Evolutionary conservation across 2,797 vertebrate species (phyloP), one percentile per base, ranked within the genome.

Genomic region (Acanthurus tractus): DNA sequence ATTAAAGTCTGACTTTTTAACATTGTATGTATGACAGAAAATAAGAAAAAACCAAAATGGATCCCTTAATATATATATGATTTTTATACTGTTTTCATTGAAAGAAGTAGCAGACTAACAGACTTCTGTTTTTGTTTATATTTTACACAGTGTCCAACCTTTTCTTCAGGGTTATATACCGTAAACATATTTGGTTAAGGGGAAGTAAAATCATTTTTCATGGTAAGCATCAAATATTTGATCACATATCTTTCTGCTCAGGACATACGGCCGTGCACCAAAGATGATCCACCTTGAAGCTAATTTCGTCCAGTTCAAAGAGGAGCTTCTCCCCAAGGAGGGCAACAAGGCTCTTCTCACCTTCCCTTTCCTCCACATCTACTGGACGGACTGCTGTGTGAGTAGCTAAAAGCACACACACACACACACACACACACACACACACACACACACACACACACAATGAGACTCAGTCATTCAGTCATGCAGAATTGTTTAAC

Each of bases 261-360:
- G 98, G 94, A 98, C 98, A 8, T 99, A 99, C 0, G 98, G 98
- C 70, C 97, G 98, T 9, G 97, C 98, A 74, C 98, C 98, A 0
- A 99, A 99, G 94, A 99, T 99, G 98, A 99, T 99, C 91, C 97
- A 99, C 88, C 95, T 99, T 44, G 98, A 99, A 88, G 99, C 98
- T 70, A 99, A 98, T 91, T 99, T 99, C 79, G 97, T 99, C 80
- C 98, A 98, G 86, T 99, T 99, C 91, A 99, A 99, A 93, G 98
- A 99, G 92, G 98, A 99, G 59, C 95, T 99, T 11, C 94, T 99
- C 73, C 98, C 98, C 34, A 99, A 97, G 91, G 98, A 99, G 46
- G 97, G 97, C 42, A 99, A 98, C 94, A 98, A 97, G 84, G 98
- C 98, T 4, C 96, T 99, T 50, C 95, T 99, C 78, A 99, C 98